Evolutionary conservation across 2,888 invertebrate species (phyloP), one percentile per base, ranked within the genome.

Genomic region (Deroplatys truncata): DNA sequence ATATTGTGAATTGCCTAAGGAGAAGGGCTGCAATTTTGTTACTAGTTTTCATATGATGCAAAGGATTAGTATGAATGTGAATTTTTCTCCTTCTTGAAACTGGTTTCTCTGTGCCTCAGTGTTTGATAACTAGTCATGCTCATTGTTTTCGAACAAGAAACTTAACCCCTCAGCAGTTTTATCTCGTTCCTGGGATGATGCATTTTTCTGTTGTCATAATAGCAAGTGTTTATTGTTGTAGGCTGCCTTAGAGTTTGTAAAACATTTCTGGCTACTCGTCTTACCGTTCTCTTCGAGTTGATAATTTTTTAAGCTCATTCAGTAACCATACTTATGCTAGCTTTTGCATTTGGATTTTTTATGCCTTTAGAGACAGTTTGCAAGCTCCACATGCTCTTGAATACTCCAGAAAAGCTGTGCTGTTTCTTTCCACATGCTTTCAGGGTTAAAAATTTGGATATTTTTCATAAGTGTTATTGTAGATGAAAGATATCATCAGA

Each of bases 51-150:
- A 83, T 87, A 87, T 87, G 35, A 87, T 83, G 83, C 83, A 87
- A 82, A 83, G 83, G 35, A 82, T 83, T 87, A 35, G 72, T 87
- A 82, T 87, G 83, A 87, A 31, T 83, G 43, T n/a, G 87, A 87
- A 31, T 28, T 82, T 87, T 82, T 72, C 83, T 83, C 83, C 43
- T 35, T 86, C 86, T 86, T 86, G 82, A 82, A 85, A 49, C 28
- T 72, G 56, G 82, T 72, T 87, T 87, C 83, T 83, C 87, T 35
- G 87, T 87, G 87, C 87, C 87, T 87, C 87, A 87, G 82, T 87
- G 83, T 87, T 87, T n/a, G 43, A 35, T 82, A 82, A 87, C 87
- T 87, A 87, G 87, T 87, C 87, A 87, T 87, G 87, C 87, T 87
- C 87, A 87, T 83, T 87, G 25, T 87, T 82, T 82, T 35, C 9